Base-by-base conservation (phyloP, 2,888 invertebrate species). In the Spisula subtruncata region DNA sequence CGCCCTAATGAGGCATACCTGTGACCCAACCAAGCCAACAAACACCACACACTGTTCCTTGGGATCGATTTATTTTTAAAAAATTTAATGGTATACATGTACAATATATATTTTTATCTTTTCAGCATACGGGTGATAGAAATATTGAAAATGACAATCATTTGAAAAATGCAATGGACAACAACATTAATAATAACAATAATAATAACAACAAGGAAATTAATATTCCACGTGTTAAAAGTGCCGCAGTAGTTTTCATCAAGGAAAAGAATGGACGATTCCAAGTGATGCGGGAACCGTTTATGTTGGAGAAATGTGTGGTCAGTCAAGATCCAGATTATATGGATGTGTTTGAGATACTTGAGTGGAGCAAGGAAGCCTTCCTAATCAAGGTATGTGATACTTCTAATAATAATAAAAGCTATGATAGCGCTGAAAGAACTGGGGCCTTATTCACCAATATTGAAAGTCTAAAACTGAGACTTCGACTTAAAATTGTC, bases 291-390 rank as follows among this genome's bases (percentile, higher is more conserved):
- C 94, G 98, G 97, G 99, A 99, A 96, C 99, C 99, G 60, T 97
- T 99, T 94, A 98, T 98, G 97, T 97, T 99, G 96, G 98, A 99
- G 97, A 98, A 98, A 95, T 99, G 99, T 97, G 98, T 99, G 93
- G 98, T 99, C 88, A 98, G 98, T 86, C 98, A 98, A 85, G 99
- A 99, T 97, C 98, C 98, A 89, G 99, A 99, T 95, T 98, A 98
- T 96, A 98, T 98, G 96, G 99, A 99, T 97, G 98, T 98, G 97
- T 99, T 99, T 97, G 99, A 99, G 97, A 98, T 99, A 93, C 98
- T 99, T 97, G 99, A 99, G 97, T 98, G 98, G 93, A 98, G 98
- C 90, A 99, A 98, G 97, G 99, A 99, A 97, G 98, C 99, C 88
- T 98, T 98, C 97, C 98, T 99, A 97, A 98, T 99, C 97, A 99